phyloP scores from a whole-genome alignment of 2,113 vertebrate species.

The Apteryx owenii region DNA sequence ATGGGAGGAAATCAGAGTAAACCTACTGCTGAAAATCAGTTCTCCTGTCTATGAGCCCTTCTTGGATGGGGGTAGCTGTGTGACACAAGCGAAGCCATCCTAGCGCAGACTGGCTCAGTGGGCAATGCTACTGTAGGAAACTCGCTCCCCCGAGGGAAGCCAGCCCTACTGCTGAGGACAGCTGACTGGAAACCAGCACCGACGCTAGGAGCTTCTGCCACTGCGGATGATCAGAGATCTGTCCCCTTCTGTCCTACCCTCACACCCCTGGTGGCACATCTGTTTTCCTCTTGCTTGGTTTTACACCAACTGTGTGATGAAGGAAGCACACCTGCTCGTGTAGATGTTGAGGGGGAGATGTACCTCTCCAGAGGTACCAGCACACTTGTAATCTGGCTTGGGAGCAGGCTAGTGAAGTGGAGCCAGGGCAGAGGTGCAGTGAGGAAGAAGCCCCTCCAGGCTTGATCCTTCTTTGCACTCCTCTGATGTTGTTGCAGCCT shows the following conservation, averaged over 20 bases:
- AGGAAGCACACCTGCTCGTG: too few relatives aligned
- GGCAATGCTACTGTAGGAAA: background rate
- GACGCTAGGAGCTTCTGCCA: background rate
- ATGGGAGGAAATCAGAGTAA: background rate
- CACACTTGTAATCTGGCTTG: background rate
- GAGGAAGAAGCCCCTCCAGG: too few relatives aligned
- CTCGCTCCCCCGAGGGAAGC: background rate
- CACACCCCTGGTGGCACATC: too few relatives aligned
- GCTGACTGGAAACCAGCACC: background rate
- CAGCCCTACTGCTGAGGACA: background rate
- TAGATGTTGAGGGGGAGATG: background rate
- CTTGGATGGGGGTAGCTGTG: accelerated
- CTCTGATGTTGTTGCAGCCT: too few relatives aligned
- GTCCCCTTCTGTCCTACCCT: background rate
- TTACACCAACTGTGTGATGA: too few relatives aligned
- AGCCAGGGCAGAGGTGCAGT: background rate
- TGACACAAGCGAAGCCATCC: background rate
- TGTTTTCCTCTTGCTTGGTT: too few relatives aligned
- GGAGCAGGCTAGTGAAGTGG: background rate
- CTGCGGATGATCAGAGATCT: background rate
- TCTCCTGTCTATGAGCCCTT: background rate
- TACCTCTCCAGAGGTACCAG: background rate
- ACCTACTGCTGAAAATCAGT: accelerated
- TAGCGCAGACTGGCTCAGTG: too few relatives aligned
- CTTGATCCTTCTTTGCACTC: too few relatives aligned